A percentile compares a stretch with the other conserved stretches of the same genome.
Conservation (phyloP, 2,797 vertebrate genomes). For the Buphagus erythrorhynchus region DNA sequence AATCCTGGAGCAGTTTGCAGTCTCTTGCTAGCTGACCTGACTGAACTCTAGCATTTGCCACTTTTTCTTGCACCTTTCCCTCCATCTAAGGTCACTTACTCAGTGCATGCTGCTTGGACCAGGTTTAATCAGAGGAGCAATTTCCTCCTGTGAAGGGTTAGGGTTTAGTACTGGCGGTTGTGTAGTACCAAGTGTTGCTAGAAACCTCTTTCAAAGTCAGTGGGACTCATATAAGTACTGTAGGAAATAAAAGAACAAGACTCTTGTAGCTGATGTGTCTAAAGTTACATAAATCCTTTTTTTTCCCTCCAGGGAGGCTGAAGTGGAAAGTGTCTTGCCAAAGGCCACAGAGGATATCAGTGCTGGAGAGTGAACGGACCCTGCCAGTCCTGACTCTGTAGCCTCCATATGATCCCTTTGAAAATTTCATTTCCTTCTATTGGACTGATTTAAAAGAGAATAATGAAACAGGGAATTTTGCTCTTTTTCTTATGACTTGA, state of each 20-base stretch:
- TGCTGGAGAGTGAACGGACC: rapidly evolving
- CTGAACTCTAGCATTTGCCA: neutral
- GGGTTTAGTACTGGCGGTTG: neutral
- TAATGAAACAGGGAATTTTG: neutral
- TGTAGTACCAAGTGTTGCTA: neutral
- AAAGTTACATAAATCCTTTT: neutral
- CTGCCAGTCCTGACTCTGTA: rapidly evolving
- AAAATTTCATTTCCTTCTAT: constrained; percentile 19
- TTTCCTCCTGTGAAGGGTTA: neutral
- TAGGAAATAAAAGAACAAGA: neutral
- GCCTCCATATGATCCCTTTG: neutral
- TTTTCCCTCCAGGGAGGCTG: neutral
- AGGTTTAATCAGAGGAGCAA: neutral
- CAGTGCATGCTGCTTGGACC: neutral
- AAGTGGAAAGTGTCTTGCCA: neutral
- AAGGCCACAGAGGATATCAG: neutral
- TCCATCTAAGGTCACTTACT: neutral
- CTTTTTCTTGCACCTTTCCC: neutral
- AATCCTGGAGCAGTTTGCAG: neutral
- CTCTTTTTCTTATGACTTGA: neutral
- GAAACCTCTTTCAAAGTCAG: neutral
- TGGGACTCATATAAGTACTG: neutral
- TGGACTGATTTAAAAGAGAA: constrained; percentile 24
- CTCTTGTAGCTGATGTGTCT: neutral
- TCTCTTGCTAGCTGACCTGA: neutral